A percentile compares a stretch with the other conserved stretches of the same genome.
These are phyloP conservation scores for Pampus argenteus DNA, from an alignment of 2,797 vertebrate genomes.

Conservation along the genomic window DNA sequence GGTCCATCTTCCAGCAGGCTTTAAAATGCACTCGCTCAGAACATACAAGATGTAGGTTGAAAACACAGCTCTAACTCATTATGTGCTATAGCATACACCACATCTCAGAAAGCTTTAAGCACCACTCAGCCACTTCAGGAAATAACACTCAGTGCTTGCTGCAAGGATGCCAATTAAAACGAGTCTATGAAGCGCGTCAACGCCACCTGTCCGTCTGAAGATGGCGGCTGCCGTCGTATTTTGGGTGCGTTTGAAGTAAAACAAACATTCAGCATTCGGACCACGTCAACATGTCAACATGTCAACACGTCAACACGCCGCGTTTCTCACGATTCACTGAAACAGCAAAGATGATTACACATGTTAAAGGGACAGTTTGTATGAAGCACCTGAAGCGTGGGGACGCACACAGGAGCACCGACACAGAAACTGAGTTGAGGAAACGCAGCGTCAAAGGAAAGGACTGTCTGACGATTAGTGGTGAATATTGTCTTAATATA, in stretches of 20 bases:
- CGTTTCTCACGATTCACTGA: neutral
- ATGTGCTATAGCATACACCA: constrained; percentile 18
- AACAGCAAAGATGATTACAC: neutral
- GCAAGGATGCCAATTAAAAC: constrained; percentile 53
- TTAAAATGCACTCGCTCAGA: neutral
- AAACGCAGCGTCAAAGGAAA: too few relatives aligned
- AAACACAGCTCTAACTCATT: neutral
- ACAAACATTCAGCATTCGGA: constrained; percentile 11
- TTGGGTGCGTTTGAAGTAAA: constrained; percentile 30
- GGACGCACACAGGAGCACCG: too few relatives aligned
- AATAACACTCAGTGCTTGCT: constrained; percentile 31
- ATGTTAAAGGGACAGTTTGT: too few relatives aligned
- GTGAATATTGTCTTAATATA: too few relatives aligned
- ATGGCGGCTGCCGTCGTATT: constrained; percentile 12
- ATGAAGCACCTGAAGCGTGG: too few relatives aligned
- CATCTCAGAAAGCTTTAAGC: constrained; percentile 31
- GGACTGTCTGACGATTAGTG: too few relatives aligned
- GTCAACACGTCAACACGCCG: neutral
- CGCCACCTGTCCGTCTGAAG: constrained; percentile 48
- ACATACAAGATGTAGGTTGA: neutral
- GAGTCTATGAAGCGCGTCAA: constrained; percentile 44
- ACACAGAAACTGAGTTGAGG: too few relatives aligned
- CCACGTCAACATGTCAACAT: too few relatives aligned
- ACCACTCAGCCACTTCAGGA: constrained; percentile 32
- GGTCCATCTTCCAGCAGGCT: neutral